Conservation (phyloP, 2,888 invertebrate species). For the Mamestra brassicae region DNA sequence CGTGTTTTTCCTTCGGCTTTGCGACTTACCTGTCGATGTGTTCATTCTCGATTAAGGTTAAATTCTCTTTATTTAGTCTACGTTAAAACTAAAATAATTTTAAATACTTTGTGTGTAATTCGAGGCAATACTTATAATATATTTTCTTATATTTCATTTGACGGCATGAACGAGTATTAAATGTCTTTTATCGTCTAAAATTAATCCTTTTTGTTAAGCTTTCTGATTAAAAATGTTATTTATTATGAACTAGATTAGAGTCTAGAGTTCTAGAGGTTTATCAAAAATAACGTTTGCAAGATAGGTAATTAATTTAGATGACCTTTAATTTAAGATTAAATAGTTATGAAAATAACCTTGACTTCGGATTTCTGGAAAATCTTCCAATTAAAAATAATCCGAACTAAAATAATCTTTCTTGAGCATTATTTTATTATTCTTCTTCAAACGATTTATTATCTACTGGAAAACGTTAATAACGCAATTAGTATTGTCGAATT, state of each 20-base stretch:
- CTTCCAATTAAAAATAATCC: not conserved
- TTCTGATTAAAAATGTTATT: not conserved
- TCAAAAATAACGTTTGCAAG: not conserved
- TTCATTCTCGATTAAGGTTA: slow-evolving; percentile 7
- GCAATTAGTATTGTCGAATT: too few species aligned
- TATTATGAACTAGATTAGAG: not conserved
- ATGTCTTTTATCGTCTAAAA: too few species aligned
- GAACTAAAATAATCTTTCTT: not conserved
- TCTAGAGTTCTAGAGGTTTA: not conserved
- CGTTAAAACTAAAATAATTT: not conserved
- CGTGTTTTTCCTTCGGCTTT: slow-evolving; percentile 27
- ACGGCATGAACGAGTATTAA: too few species aligned
- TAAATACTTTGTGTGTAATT: not conserved
- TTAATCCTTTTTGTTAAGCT: not conserved
- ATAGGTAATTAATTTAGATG: not conserved
- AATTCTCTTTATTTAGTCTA: not conserved
- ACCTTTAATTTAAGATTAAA: not conserved
- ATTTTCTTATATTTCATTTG: not conserved
- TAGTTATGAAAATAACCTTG: not conserved
- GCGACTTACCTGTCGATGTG: slow-evolving; percentile 22
- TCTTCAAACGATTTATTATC: too few species aligned
- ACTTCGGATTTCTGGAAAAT: not conserved
- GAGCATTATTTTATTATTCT: not conserved
- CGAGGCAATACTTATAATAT: too few species aligned
- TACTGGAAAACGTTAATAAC: too few species aligned